phyloP scores from a whole-genome alignment of 1,140 invertebrate genomes.

The Caerostris darwini region DNA sequence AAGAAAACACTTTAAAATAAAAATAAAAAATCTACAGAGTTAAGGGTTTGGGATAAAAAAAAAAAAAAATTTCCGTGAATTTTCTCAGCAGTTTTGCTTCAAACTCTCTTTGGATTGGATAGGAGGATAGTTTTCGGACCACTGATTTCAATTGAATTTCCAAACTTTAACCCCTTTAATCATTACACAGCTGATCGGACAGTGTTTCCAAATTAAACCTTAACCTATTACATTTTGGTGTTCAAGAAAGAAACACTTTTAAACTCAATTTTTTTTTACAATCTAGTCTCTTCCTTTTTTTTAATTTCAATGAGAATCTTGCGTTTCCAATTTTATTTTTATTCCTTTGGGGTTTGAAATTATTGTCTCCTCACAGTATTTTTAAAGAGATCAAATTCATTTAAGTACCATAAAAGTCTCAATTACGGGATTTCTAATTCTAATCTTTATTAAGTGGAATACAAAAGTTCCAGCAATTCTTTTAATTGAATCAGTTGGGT shows the following conservation, averaged over 20 bases:
- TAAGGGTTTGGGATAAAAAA: not conserved
- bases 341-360: constrained; percentile 26
- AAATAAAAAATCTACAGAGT: no score
- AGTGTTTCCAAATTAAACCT: constrained; percentile 29
- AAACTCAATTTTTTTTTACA: not conserved
- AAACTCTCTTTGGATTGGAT: not conserved
- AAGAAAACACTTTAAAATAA: no score
- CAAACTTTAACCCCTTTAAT: constrained; percentile 59
- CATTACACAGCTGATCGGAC: constrained; percentile 60
- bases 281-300: not conserved
- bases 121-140: constrained; percentile 32
- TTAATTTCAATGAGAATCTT: not conserved
- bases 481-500: no score
- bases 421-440: not conserved
- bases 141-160: constrained; percentile 45
- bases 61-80: no score
- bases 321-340: not conserved
- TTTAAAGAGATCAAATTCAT: not conserved
- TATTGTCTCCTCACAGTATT: not conserved
- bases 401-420: not conserved
- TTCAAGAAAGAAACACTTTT: not conserved
- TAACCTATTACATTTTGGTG: not conserved
- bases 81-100: not conserved
- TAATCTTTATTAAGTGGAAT: not conserved
- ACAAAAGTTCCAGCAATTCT: not conserved